Evolutionary conservation across 2,797 vertebrate genomes (phyloP), one percentile per base, ranked within the genome.

Genomic region (Sciurus vulgaris): DNA sequence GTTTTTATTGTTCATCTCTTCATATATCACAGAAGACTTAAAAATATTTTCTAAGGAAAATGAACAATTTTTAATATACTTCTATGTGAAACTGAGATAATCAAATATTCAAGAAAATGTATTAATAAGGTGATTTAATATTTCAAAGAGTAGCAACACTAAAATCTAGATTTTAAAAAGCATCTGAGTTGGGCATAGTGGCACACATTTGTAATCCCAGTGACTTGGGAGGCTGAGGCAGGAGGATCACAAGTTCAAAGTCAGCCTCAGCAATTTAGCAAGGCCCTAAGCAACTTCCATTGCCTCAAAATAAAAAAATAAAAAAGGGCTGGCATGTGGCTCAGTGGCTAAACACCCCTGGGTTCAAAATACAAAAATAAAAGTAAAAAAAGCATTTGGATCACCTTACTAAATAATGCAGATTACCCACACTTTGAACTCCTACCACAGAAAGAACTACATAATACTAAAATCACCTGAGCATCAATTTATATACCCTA

Each of bases 11-110:
- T 33, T 94, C 54, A 72, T 79, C n/a, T 93, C 17, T 84, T 94
- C 54, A 92, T 47, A 12, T 47, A 18, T 65, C 81, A 91, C 2
- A 87, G 61, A 6, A 96, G 56, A 89, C 17, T 70, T 24, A 83
- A 11, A 63, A 82, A 77, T 26, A 61, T 73, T 86, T 94, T 74
- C 70, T 82, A 89, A 76, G 74, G 63, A 67, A 96, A 95, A 85
- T 69, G 47, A 94, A 94, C 96, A 93, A 65, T 56, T 86, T 28
- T 61, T 91, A 30, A 47, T 65, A 77, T 38, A 89, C 44, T 65
- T 92, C 76, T 89, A 24, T 44, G 33, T 73, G 70, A 94, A 91
- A 73, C 1, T 72, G 41, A 96, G 33, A 90, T 20, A 51, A 81
- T 44, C 65, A 97, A 73, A 86, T 73, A 94, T 51, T 82, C 63